Evolutionary conservation across 2,113 vertebrate genomes (phyloP).

Genomic region (Anolis sagrei): DNA sequence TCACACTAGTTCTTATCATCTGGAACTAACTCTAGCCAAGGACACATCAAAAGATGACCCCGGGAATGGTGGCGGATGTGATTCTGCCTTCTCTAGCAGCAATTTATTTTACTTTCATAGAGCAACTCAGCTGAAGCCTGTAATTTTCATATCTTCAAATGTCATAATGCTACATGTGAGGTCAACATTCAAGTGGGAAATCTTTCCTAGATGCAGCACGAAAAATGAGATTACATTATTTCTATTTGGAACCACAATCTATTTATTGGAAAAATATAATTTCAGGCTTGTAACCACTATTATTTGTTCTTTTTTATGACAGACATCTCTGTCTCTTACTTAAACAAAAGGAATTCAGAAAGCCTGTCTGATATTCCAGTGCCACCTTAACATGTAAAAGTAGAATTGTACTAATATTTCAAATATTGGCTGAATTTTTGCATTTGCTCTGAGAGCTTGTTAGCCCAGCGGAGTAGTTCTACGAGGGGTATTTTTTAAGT

Average conservation of each 20-base stretch:
- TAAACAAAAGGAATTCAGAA: conserved; percentile 22
- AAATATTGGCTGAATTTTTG: too few species aligned
- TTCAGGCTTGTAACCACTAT: conserved; percentile 1
- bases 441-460: too few species aligned
- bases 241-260: neutral
- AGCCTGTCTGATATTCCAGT: conserved; percentile 23
- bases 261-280: conserved; percentile 3
- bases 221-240: conserved; percentile 8
- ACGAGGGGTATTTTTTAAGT: too few species aligned
- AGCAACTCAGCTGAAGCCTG: conserved; percentile 13
- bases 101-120: conserved; percentile 33
- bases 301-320: conserved; percentile 17
- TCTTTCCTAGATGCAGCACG: neutral
- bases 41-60: neutral
- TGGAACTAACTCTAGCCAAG: conserved; percentile 37
- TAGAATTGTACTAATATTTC: neutral
- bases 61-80: conserved; percentile 13
- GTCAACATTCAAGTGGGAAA: conserved; percentile 24
- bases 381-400: conserved; percentile 7
- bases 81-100: conserved; percentile 19
- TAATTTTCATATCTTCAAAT: conserved; percentile 41
- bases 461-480: too few species aligned
- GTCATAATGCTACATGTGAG: neutral
- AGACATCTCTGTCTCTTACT: neutral
- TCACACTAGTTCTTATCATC: conserved; percentile 5